These are phyloP conservation scores for Brenthis ino DNA, from an alignment of 2,888 invertebrate species.

Conservation along the genomic window DNA sequence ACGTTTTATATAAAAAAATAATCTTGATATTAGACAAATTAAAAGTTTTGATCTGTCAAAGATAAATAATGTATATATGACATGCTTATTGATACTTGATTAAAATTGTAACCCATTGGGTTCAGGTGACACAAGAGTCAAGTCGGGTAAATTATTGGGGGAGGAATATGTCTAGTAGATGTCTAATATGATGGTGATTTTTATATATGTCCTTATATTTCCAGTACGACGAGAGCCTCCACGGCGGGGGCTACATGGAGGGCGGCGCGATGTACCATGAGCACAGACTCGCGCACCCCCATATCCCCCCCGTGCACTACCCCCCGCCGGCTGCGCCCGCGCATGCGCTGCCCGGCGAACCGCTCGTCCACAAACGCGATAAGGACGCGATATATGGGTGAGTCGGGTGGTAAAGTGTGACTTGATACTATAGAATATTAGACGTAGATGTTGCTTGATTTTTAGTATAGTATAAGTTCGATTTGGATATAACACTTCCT, in stretches of 20 bases:
- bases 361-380: slow-evolving; percentile 97
- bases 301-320: slow-evolving; percentile 88
- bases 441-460: slow-evolving; percentile 13
- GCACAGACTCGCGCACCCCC: slow-evolving; percentile 91
- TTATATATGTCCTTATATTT: slow-evolving; percentile 43
- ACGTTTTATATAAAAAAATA: too few species aligned
- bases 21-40: too few species aligned
- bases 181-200: too few species aligned
- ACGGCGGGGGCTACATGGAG: slow-evolving; percentile 93
- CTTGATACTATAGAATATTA: slow-evolving; percentile 31
- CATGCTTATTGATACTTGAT: too few species aligned
- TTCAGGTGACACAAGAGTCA: too few species aligned
- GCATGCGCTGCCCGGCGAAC: slow-evolving; percentile 92
- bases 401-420: slow-evolving; percentile 82
- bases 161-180: too few species aligned
- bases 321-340: slow-evolving; percentile 92
- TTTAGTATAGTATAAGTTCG: too few species aligned
- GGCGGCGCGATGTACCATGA: slow-evolving; percentile 88
- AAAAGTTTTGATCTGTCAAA: too few species aligned
- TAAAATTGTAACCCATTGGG: too few species aligned
- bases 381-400: slow-evolving; percentile 99
- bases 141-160: too few species aligned
- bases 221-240: slow-evolving; percentile 98
- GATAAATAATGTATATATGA: too few species aligned
- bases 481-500: too few species aligned